phyloP scores from a whole-genome alignment of 2,113 vertebrate species.

The Rhea americana region DNA sequence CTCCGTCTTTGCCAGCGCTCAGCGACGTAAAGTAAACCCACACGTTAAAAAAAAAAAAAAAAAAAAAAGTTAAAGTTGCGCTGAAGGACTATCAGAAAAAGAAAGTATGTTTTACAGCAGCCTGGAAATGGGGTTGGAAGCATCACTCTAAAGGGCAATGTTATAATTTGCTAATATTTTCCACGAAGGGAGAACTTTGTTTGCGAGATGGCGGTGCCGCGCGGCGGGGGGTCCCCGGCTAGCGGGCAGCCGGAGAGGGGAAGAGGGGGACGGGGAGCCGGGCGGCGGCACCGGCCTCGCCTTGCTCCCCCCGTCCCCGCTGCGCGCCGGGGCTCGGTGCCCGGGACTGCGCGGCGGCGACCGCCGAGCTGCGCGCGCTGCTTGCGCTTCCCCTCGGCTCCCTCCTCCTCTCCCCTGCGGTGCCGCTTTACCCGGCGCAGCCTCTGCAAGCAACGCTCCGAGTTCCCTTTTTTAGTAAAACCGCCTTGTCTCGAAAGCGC shows the following conservation, averaged over 20 bases:
- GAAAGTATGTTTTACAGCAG: not conserved
- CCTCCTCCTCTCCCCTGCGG: not conserved
- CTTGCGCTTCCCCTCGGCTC: not conserved
- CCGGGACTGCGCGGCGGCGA: fast-evolving
- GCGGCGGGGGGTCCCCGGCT: fast-evolving
- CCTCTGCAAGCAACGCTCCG: not conserved
- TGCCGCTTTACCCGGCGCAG: not conserved
- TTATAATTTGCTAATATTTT: not conserved
- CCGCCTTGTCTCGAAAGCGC: not conserved
- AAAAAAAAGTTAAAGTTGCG: not conserved
- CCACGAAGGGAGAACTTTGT: not conserved
- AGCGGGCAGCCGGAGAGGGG: not conserved
- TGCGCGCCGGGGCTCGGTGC: not conserved
- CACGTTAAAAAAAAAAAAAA: not conserved
- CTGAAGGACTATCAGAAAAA: not conserved
- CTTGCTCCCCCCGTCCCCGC: not conserved
- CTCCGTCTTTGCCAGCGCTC: not conserved
- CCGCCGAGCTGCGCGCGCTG: not conserved
- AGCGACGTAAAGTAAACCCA: slow-evolving; percentile 22
- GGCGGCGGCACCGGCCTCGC: fast-evolving
- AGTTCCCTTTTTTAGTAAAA: slow-evolving; percentile 67
- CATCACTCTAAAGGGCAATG: slow-evolving; percentile 8
- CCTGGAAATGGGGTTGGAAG: not conserved
- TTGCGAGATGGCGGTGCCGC: not conserved
- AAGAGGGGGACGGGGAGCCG: not conserved